phyloP scores from a whole-genome alignment of 2,113 vertebrate genomes.

The Limnothrissa miodon region DNA sequence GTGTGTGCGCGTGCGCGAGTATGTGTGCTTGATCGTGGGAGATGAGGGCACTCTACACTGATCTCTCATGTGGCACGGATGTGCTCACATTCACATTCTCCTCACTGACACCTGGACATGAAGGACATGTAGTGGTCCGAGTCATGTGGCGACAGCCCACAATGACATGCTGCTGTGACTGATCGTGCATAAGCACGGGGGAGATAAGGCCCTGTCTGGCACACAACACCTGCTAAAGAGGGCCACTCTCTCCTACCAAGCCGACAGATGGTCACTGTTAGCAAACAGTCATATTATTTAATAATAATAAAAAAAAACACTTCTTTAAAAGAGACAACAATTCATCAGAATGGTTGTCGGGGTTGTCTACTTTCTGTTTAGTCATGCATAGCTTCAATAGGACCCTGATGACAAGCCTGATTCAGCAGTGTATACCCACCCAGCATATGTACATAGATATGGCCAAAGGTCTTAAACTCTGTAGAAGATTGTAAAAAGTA shows the following conservation, averaged over 20 bases:
- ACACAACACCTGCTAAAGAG: background rate
- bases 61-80: background rate
- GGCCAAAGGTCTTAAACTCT: background rate
- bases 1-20: background rate
- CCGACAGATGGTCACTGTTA: background rate
- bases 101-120: background rate
- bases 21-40: no score
- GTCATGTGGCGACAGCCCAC: background rate
- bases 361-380: background rate
- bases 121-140: background rate
- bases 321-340: background rate
- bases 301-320: background rate
- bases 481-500: background rate
- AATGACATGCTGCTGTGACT: background rate
- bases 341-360: background rate
- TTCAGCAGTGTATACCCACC: background rate
- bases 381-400: background rate
- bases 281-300: slow-evolving; percentile 6
- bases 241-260: background rate
- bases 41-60: background rate
- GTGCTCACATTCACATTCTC: background rate
- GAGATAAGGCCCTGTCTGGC: background rate
- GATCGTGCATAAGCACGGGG: background rate
- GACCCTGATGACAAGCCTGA: background rate
- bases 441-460: background rate